These are phyloP conservation scores for Suillia variegata DNA, from an alignment of 2,888 invertebrate species.

Conservation along the genomic window DNA sequence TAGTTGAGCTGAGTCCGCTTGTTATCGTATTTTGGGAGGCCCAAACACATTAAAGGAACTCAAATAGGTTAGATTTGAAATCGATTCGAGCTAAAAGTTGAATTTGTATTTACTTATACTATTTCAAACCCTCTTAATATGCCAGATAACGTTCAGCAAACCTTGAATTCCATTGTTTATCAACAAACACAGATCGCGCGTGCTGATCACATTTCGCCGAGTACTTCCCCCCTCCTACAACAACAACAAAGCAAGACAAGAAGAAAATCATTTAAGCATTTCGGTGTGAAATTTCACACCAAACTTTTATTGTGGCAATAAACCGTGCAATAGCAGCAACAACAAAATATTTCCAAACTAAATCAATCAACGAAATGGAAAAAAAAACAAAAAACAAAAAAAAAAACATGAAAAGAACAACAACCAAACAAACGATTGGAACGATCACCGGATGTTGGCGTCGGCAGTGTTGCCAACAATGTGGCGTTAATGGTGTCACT, in stretches of 20 bases:
- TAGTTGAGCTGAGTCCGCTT: too few relatives aligned
- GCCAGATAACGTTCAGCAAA: too few relatives aligned
- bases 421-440: constrained; percentile 2
- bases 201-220: constrained; percentile 3
- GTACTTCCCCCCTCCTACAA: constrained; percentile 17
- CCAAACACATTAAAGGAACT: too few relatives aligned
- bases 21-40: too few relatives aligned
- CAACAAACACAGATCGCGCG: too few relatives aligned
- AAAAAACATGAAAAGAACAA: constrained; percentile 14
- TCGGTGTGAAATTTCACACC: constrained; percentile 62
- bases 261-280: constrained; percentile 57
- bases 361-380: constrained; percentile 53
- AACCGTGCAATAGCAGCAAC: constrained; percentile 38
- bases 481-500: constrained; percentile 52
- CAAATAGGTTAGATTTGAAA: too few relatives aligned
- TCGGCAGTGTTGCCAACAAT: constrained; percentile 24
- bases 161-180: too few relatives aligned
- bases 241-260: neutral
- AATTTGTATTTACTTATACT: too few relatives aligned
- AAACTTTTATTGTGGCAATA: constrained; percentile 44
- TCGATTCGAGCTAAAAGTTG: too few relatives aligned
- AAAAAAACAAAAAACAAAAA: too few relatives aligned
- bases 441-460: constrained; percentile 43
- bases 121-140: too few relatives aligned
- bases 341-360: constrained; percentile 46